Percentiles rank a stretch among this genome's conserved stretches.
Evolutionary conservation across 2,888 invertebrate genomes (phyloP).

Genomic region (Chirona hameri): DNA sequence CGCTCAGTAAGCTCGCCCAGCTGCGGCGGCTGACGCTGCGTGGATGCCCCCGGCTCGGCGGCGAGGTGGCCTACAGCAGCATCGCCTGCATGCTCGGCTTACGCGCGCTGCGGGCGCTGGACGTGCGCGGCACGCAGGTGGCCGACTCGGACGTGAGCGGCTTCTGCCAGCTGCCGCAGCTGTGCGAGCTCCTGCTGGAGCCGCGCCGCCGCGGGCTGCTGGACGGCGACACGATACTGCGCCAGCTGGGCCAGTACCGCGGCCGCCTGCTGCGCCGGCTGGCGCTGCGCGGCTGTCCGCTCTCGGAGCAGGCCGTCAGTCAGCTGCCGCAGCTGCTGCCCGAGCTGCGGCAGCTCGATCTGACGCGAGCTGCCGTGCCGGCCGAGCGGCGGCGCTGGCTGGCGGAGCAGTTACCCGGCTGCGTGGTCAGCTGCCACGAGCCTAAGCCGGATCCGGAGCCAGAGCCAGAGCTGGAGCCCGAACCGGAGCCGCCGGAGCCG

Average conservation of each 20-base stretch:
- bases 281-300: not conserved
- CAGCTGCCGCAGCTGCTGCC: constrained; percentile 12
- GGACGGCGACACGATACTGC: not conserved
- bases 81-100: constrained; percentile 14
- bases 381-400: not conserved
- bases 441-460: too few relatives aligned
- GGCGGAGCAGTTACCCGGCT: not conserved
- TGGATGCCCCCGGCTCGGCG: not conserved
- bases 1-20: constrained; percentile 12
- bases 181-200: constrained; percentile 5
- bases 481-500: not conserved
- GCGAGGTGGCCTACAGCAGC: constrained; percentile 6
- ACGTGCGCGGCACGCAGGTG: not conserved
- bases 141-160: not conserved
- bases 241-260: not conserved
- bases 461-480: too few relatives aligned
- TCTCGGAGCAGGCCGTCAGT: not conserved
- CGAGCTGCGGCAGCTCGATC: not conserved
- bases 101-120: constrained; percentile 3
- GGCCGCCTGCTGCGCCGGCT: constrained; percentile 5
- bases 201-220: not conserved
- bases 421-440: not conserved
- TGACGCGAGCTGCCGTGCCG: not conserved
- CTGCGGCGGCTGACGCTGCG: not conserved
- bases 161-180: constrained; percentile 26